Base-by-base conservation (phyloP, 2,113 vertebrate genomes). In the Fukomys damarensis region DNA sequence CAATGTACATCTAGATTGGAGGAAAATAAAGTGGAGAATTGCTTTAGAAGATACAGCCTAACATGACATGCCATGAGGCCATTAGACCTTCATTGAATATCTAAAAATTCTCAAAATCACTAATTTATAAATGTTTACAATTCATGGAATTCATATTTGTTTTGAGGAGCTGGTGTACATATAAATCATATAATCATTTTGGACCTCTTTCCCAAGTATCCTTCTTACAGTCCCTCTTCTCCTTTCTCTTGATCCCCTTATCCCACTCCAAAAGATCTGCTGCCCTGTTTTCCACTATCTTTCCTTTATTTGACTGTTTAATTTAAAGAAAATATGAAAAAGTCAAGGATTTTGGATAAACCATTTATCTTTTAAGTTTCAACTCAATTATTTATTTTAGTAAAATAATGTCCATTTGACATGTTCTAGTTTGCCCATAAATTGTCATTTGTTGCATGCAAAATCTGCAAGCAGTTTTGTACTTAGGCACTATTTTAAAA, bases 401-500 rank as follows among this genome's bases (percentile, higher is more conserved):
- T 68, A 74, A 88, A 94, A 63, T 9, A 52, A 26, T 43, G 30
- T 93, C 0, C 58, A 83, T 86, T 59, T 95, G 65, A 72, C 43
- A 41, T 82, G 66, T 79, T 30, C 94, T 86, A 54, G 1, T 86
- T 91, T 87, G 54, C 26, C 84, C 24, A 80, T n/a, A 92, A 93
- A 77, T 8, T 22, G 63, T 76, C 52, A 66, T 92, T 83, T 96
- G 46, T 86, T 95, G 63, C 68, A 63, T 1, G 6, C 91, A 81
- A 86, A 93, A 93, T 89, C 28, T 56, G 68, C 89, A 82, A 74
- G 26, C 26, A 19, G 61, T 89, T 87, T 84, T 70, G 38, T 68
- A 68, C 54, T 86, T 80, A 90, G 49, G 89, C 94, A 79, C 43
- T 95, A 86, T 89, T 95, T 91, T 83, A 13, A 93, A 92, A 92